Conservation (phyloP, 2,888 invertebrate genomes). For the Elysia crispata region DNA sequence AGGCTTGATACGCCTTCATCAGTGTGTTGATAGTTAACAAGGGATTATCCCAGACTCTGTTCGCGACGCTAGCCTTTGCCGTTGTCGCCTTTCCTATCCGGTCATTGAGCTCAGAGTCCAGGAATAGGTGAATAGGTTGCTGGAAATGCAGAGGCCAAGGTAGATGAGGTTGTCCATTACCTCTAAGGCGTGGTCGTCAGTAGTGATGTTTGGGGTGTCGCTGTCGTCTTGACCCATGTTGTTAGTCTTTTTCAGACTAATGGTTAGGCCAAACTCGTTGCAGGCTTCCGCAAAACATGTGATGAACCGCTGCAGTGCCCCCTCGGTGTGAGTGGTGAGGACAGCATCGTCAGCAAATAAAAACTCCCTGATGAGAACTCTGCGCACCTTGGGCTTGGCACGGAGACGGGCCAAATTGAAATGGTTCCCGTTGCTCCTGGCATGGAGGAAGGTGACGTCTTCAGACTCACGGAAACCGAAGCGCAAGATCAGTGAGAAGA, state of each 20-base stretch:
- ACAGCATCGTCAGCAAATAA: constrained; percentile 15
- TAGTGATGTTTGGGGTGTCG: neutral
- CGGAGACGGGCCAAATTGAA: neutral
- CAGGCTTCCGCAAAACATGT: neutral
- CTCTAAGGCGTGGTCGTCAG: neutral
- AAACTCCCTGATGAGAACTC: neutral
- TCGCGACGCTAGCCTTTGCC: neutral
- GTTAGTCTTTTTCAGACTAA: neutral
- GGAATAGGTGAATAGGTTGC: neutral
- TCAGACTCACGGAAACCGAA: too few relatives aligned
- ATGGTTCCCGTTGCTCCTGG: too few relatives aligned
- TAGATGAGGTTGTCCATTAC: neutral
- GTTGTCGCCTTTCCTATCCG: neutral
- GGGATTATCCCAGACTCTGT: neutral
- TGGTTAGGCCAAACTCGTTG: neutral
- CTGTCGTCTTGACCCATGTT: neutral
- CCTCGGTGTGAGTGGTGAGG: neutral
- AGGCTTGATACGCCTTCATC: neutral
- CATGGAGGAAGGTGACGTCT: too few relatives aligned
- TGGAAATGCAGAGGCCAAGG: neutral
- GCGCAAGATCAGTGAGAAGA: too few relatives aligned
- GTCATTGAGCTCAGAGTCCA: neutral
- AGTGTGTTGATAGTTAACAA: neutral
- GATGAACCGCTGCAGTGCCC: neutral
- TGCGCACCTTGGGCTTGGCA: constrained; percentile 15